Evolutionary conservation across 1,140 invertebrate species (phyloP).

Genomic region (Cylas formicarius): DNA sequence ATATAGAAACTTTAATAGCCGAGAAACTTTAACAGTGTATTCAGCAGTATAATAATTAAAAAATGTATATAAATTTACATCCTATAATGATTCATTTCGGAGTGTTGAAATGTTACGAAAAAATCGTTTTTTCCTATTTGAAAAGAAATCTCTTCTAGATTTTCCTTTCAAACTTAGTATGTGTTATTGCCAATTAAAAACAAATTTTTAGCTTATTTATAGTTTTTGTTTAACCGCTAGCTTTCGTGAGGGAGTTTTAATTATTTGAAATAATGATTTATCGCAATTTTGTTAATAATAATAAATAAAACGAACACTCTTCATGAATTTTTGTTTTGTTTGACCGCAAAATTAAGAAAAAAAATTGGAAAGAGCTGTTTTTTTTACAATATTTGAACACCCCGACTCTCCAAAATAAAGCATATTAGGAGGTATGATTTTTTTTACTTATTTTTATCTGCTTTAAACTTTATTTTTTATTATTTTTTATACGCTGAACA

Average conservation of each 20-base stretch:
- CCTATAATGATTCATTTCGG: neutral
- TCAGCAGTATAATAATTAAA: neutral
- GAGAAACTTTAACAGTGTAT: neutral
- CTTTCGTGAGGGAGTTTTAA: no score
- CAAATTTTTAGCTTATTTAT: neutral
- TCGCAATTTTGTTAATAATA: no score
- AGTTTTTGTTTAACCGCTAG: no score
- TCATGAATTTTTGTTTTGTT: neutral
- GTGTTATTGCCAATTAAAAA: neutral
- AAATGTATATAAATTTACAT: neutral
- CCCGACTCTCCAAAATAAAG: neutral
- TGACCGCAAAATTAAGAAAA: constrained; percentile 1
- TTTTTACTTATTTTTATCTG: no score
- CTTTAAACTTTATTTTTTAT: constrained; percentile 13
- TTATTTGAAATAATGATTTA: no score
- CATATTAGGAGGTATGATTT: neutral
- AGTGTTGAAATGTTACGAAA: no score
- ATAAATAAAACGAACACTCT: no score
- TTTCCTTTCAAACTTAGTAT: no score
- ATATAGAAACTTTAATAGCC: neutral
- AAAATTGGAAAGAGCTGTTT: constrained; percentile 1
- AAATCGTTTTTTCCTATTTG: no score
- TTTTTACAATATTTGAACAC: neutral
- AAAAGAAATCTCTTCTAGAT: no score
- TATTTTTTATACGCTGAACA: no score